Conservation (phyloP, 1,140 invertebrate species). For the Papilio aristodemus region DNA sequence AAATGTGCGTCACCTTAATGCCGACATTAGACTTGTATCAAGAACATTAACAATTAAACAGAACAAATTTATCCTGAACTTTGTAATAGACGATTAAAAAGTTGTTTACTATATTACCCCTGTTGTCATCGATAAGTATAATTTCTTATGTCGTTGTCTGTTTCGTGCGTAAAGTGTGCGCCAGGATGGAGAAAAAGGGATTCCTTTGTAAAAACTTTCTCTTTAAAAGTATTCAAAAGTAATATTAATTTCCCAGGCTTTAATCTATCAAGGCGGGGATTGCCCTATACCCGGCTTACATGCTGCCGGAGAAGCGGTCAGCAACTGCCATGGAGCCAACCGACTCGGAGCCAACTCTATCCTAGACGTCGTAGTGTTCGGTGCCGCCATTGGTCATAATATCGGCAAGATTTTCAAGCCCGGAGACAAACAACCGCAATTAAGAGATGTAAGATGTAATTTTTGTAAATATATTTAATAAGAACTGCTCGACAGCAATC, state of each 20-base stretch:
- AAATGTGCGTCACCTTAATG: too few species aligned
- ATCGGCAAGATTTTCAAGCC: slow-evolving; percentile 91
- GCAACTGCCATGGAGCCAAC: slow-evolving; percentile 97
- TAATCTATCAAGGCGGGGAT: slow-evolving; percentile 77
- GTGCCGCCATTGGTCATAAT: slow-evolving; percentile 93
- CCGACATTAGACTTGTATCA: too few species aligned
- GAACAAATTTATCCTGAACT: too few species aligned
- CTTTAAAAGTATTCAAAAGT: too few species aligned
- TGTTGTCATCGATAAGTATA: too few species aligned
- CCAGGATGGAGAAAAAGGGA: too few species aligned
- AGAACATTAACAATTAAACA: too few species aligned
- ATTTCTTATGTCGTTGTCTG: too few species aligned
- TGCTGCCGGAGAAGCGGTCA: slow-evolving; percentile 86
- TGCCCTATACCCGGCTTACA: slow-evolving; percentile 86
- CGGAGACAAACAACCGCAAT: slow-evolving; percentile 86
- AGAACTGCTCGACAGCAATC: not conserved
- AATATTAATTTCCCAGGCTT: slow-evolving; percentile 50
- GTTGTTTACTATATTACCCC: too few species aligned
- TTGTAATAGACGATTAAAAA: too few species aligned
- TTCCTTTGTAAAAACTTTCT: too few species aligned
- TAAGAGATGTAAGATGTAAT: slow-evolving; percentile 83
- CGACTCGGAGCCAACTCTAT: slow-evolving; percentile 98
- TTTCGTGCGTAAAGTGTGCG: too few species aligned
- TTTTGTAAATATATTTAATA: slow-evolving; percentile 14
- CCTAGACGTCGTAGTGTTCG: slow-evolving; percentile 98